These are phyloP conservation scores for Liodrosophila aerea DNA, from an alignment of 2,888 invertebrate species.

Conservation along the genomic window DNA sequence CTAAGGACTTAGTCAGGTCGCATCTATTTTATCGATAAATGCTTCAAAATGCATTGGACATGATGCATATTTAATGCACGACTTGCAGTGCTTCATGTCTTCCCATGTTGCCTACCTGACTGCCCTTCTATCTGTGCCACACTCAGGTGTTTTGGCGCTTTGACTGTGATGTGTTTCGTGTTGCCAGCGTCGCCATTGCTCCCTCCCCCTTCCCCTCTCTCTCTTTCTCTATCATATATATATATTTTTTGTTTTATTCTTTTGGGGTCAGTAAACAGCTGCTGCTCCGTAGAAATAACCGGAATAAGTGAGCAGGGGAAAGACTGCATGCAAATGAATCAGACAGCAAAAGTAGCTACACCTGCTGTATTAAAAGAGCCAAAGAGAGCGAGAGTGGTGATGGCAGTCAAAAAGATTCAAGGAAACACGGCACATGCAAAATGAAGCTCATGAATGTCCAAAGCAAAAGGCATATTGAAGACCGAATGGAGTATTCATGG, in stretches of 20 bases:
- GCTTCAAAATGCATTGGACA: slow-evolving; percentile 69
- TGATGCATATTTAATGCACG: slow-evolving; percentile 69
- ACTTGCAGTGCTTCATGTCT: slow-evolving; percentile 30
- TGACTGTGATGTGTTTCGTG: slow-evolving; percentile 63
- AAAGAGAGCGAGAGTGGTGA: slow-evolving; percentile 34
- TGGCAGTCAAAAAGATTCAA: slow-evolving; percentile 45
- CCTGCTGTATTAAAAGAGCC: slow-evolving; percentile 5
- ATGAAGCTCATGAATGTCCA: slow-evolving; percentile 48
- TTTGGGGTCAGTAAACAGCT: slow-evolving; percentile 69
- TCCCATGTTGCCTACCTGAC: background rate
- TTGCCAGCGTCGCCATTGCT: slow-evolving; percentile 26
- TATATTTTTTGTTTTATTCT: slow-evolving; percentile 12
- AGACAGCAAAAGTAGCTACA: slow-evolving; percentile 47
- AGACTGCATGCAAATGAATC: slow-evolving; percentile 60
- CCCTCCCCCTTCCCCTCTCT: background rate
- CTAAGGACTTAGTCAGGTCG: slow-evolving; percentile 22
- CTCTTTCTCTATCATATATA: slow-evolving; percentile 1
- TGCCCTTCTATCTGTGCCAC: background rate
- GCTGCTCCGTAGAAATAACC: slow-evolving; percentile 34
- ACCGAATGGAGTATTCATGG: background rate
- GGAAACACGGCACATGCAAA: slow-evolving; percentile 50
- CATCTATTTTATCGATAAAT: slow-evolving; percentile 73
- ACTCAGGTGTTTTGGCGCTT: slow-evolving; percentile 32
- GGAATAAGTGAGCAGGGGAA: slow-evolving; percentile 3
- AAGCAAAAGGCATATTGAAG: slow-evolving; percentile 18